Percentiles rank a stretch among this genome's conserved stretches.
phyloP scores from a whole-genome alignment of 2,888 invertebrate genomes.

The Lasioglossum zephyrum region DNA sequence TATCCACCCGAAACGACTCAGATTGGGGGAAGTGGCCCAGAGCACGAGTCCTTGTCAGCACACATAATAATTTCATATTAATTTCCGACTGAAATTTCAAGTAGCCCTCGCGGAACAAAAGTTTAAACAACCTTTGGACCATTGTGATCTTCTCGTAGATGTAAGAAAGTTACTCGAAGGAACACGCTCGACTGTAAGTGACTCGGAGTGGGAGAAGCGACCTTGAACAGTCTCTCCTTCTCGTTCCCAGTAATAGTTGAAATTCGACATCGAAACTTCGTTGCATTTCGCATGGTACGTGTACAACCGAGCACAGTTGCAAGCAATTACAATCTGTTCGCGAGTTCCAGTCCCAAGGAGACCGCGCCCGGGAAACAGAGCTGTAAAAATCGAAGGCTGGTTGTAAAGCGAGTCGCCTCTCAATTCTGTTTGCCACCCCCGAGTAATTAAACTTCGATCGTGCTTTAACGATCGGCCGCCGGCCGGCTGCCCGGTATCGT shows the following conservation, averaged over 20 bases:
- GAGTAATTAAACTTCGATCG: conserved; percentile 28
- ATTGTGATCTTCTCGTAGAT: background rate
- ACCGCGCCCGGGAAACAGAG: background rate
- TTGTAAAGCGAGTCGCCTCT: background rate
- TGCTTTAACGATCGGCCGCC: conserved; percentile 18
- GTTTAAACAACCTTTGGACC: background rate
- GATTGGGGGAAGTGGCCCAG: background rate
- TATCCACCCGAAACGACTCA: background rate
- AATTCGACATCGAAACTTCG: background rate
- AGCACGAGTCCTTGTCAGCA: background rate
- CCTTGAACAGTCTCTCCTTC: background rate
- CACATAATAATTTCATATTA: background rate
- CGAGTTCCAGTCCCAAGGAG: background rate
- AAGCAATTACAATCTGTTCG: conserved; percentile 1
- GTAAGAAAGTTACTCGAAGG: background rate
- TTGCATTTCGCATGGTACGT: background rate
- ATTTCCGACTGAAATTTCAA: background rate
- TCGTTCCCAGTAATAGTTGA: background rate
- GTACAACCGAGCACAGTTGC: background rate
- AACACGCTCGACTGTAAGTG: background rate
- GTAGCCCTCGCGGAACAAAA: background rate
- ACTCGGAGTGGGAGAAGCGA: background rate
- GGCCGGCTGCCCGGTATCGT: background rate
- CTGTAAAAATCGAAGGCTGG: conserved; percentile 16
- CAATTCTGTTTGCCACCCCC: conserved; percentile 14